phyloP scores from a whole-genome alignment of 2,888 invertebrate species.

The Athalia rosae region DNA sequence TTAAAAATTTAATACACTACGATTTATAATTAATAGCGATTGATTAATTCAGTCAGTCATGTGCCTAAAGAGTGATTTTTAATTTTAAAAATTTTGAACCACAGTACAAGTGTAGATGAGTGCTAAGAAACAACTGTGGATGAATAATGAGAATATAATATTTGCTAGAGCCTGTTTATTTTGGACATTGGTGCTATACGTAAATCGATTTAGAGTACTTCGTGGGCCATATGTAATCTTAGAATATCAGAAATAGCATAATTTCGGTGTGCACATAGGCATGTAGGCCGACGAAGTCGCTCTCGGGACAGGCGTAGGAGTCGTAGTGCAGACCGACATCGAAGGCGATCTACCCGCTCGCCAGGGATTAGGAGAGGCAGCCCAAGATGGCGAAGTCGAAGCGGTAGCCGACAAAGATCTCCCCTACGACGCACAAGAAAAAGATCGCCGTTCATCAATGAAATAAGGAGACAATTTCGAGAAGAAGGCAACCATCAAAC shows the following conservation, averaged over 20 bases:
- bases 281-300: conserved; percentile 65
- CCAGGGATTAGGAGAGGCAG: conserved; percentile 60
- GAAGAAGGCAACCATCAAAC: conserved; percentile 57
- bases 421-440: conserved; percentile 63
- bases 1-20: conserved; percentile 12
- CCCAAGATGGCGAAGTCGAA: conserved; percentile 58
- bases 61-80: background rate
- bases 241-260: conserved; percentile 50
- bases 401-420: conserved; percentile 63
- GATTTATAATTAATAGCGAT: background rate
- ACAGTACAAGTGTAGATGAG: background rate
- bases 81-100: conserved; percentile 23
- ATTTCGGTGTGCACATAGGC: conserved; percentile 58
- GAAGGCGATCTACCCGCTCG: conserved; percentile 66
- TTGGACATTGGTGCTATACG: background rate
- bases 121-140: background rate
- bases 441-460: conserved; percentile 70
- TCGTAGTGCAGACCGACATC: conserved; percentile 62
- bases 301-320: conserved; percentile 67
- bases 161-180: background rate
- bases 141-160: conserved; percentile 5
- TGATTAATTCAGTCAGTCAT: background rate
- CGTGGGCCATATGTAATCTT: background rate
- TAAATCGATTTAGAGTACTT: background rate
- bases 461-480: conserved; percentile 67